Percentiles rank a stretch among this genome's conserved stretches.
These are phyloP conservation scores for Haliclona indistincta DNA, from an alignment of 37 sponge, comb jelly and placozoan species.

Conservation along the genomic window DNA sequence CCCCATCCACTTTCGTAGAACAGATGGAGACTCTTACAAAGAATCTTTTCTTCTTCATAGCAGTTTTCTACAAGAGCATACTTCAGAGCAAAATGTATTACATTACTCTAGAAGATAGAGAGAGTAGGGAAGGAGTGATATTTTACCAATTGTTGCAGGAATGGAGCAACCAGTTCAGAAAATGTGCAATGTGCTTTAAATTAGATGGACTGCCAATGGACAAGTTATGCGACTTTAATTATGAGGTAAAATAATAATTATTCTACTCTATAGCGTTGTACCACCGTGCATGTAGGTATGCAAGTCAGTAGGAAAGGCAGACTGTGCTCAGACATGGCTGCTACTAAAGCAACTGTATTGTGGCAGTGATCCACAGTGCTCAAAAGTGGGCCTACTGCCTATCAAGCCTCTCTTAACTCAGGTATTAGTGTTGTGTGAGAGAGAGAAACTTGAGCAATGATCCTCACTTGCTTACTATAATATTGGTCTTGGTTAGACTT, in stretches of 20 bases:
- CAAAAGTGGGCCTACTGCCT: constrained; percentile 40
- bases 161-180: constrained; percentile 6
- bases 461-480: no score
- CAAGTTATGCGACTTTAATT: constrained; percentile 83
- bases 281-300: not conserved
- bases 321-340: constrained; percentile 61
- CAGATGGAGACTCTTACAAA: constrained; percentile 46
- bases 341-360: constrained; percentile 70
- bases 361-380: constrained; percentile 45
- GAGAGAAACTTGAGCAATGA: no score
- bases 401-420: not conserved
- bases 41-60: constrained; percentile 44
- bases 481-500: no score
- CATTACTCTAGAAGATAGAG: not conserved
- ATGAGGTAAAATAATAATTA: constrained; percentile 39
- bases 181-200: constrained; percentile 54
- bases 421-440: not conserved
- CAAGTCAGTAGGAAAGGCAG: not conserved
- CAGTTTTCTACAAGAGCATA: constrained; percentile 45
- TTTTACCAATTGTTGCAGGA: not conserved
- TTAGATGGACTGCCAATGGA: constrained; percentile 58
- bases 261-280: not conserved
- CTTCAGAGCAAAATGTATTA: not conserved
- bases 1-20: constrained; percentile 44
- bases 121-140: not conserved